phyloP scores from a whole-genome alignment of 2,797 vertebrate genomes.

The Delichon dasypus region DNA sequence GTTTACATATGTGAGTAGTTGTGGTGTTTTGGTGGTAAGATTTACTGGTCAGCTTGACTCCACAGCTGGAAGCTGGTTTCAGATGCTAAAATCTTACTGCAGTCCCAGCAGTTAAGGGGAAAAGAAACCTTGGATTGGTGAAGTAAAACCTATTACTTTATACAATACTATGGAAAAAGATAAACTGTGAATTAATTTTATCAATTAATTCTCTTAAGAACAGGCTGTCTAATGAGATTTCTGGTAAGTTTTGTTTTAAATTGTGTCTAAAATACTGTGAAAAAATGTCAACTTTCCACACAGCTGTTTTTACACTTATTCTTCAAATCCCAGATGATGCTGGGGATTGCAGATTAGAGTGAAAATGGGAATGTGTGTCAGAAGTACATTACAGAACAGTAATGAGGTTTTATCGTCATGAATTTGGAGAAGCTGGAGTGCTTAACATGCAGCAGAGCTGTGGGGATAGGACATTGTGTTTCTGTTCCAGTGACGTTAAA shows the following conservation, averaged over 20 bases:
- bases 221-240: not conserved
- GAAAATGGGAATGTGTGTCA: conserved; percentile 4
- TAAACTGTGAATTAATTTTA: not conserved
- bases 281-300: not conserved
- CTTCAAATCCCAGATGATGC: not conserved
- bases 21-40: not conserved
- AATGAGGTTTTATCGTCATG: conserved; percentile 51
- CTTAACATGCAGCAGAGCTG: conserved; percentile 5
- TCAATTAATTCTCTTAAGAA: not conserved
- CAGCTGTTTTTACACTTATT: conserved; percentile 12
- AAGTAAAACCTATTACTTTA: not conserved
- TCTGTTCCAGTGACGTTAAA: conserved; percentile 25
- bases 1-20: not conserved
- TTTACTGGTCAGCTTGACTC: not conserved
- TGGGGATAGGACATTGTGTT: not conserved
- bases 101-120: not conserved
- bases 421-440: not conserved
- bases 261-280: not conserved
- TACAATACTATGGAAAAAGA: not conserved
- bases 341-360: not conserved
- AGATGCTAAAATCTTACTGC: not conserved
- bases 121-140: not conserved
- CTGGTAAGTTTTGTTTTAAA: not conserved
- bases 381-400: conserved; percentile 10
- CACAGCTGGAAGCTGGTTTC: not conserved